Base-by-base conservation (phyloP, 2,797 vertebrate genomes). In the Dryobates pubescens region DNA sequence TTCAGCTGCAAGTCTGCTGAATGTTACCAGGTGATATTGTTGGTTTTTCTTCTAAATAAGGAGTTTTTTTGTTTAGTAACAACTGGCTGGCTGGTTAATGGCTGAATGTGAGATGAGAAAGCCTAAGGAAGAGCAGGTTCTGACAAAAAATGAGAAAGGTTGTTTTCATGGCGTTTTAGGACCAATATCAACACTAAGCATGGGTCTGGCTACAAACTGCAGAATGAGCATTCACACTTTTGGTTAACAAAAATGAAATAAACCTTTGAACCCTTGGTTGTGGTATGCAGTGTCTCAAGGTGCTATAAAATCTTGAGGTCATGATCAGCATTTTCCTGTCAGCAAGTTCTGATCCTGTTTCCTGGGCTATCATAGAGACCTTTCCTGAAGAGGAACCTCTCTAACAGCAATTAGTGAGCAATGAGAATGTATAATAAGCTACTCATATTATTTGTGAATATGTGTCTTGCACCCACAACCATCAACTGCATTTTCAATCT, bases 1-100 rank as follows among this genome's bases (percentile, higher is more conserved):
- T 94, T 74, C n/a, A 63, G 53, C 63, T 68, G 43, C 6, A 59
- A 82, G 88, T 54, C 86, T 92, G 88, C 43, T 94, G 85, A 92
- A 61, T 75, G 77, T 95, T 94, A 86, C 77, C 62, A 54, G 91
- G 58, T 53, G 3, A 56, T 94, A 27, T 24, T 91, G 64, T 34
- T 91, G 93, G 45, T 92, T 74, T 72, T 92, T 69, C 58, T 56
- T 80, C n/a, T 74, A 22, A 71, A 94, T 82, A 17, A 85, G 14
- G 6, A 78, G 34, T 73, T 57, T 80, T 64, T 80, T 13, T 81
- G 6, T 94, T 82, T 77, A 90, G 24, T 74, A 87, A 65, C 30
- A 78, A 49, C 47, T 62, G 61, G 15, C 58, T 54, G 41, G 8
- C 45, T 88, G 29, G 41, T 64, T 82, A 74, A 74, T 65, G 51